Conservation (phyloP, 2,113 vertebrate species). For the Catagonus wagneri region DNA sequence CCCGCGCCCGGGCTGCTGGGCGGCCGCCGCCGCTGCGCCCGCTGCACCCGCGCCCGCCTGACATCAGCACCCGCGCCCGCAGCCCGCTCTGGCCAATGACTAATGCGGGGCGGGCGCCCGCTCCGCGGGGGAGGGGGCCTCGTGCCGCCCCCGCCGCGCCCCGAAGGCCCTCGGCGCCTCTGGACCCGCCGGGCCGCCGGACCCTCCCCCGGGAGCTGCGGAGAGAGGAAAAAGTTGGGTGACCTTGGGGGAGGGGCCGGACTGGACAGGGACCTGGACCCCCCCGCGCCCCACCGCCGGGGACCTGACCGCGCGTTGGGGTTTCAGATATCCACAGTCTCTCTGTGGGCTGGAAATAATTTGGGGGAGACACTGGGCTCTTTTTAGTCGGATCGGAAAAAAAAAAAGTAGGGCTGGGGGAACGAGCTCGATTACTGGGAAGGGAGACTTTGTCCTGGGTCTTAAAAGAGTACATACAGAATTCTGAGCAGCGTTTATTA, state of each 20-base stretch:
- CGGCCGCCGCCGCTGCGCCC: constrained; percentile 78
- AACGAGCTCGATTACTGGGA: neutral
- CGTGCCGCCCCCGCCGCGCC: constrained; percentile 25
- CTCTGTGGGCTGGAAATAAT: neutral
- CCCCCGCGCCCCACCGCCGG: neutral
- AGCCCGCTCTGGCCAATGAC: constrained; percentile 86
- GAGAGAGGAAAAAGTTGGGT: constrained; percentile 69
- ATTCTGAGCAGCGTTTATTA: neutral
- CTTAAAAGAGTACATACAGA: neutral
- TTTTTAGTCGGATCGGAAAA: neutral
- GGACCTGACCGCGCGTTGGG: neutral
- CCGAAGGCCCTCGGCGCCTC: neutral
- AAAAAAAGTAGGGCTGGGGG: neutral
- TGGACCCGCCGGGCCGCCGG: neutral
- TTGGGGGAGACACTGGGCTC: neutral
- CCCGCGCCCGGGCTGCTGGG: constrained; percentile 75
- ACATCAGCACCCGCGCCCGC: constrained; percentile 93
- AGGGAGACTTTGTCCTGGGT: neutral
- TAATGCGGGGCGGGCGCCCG: constrained; percentile 87
- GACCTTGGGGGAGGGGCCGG: constrained; percentile 75
- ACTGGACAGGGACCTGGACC: neutral
- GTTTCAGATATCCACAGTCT: neutral
- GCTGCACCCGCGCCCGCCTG: constrained; percentile 88
- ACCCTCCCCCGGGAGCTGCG: constrained; percentile 7
- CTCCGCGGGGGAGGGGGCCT: constrained; percentile 40